Conservation (phyloP, 2,888 invertebrate genomes). For the Parelbella ahira region DNA sequence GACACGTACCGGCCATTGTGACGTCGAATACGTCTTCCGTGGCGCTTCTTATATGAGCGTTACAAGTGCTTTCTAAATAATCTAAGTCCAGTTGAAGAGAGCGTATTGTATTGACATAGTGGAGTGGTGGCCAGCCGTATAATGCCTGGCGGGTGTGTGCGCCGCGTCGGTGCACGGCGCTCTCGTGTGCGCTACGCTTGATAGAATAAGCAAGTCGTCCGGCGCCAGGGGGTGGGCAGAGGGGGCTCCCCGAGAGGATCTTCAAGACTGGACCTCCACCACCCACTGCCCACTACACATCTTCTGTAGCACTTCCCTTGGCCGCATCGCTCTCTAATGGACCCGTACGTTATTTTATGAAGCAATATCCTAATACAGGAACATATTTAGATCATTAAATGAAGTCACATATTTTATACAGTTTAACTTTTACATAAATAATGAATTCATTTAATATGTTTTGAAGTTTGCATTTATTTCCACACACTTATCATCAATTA, state of each 20-base stretch:
- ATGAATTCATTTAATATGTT: too few relatives aligned
- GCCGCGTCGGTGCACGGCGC: conserved; percentile 45
- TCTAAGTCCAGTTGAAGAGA: conserved; percentile 81
- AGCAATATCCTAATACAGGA: conserved; percentile 20
- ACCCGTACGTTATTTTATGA: conserved; percentile 65
- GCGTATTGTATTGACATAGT: conserved; percentile 82
- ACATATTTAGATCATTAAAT: too few relatives aligned
- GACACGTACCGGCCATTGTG: conserved; percentile 79
- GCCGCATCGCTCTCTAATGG: conserved; percentile 73
- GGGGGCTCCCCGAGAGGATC: conserved; percentile 63
- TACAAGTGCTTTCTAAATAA: conserved; percentile 83
- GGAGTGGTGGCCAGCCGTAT: conserved; percentile 80
- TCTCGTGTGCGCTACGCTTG: conserved; percentile 72
- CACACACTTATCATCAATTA: too few relatives aligned
- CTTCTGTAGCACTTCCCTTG: conserved; percentile 74
- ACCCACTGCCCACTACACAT: conserved; percentile 73
- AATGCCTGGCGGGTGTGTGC: conserved; percentile 63
- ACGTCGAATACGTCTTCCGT: conserved; percentile 75
- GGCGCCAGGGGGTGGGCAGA: conserved; percentile 50
- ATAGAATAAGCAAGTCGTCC: conserved; percentile 81
- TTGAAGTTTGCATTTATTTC: too few relatives aligned
- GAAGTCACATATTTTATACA: too few relatives aligned
- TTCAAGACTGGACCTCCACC: conserved; percentile 77
- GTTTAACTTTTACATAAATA: too few relatives aligned
- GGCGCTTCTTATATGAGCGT: conserved; percentile 81